Evolutionary conservation across 2,113 vertebrate species (phyloP).

Genomic region (Pedetes capensis): DNA sequence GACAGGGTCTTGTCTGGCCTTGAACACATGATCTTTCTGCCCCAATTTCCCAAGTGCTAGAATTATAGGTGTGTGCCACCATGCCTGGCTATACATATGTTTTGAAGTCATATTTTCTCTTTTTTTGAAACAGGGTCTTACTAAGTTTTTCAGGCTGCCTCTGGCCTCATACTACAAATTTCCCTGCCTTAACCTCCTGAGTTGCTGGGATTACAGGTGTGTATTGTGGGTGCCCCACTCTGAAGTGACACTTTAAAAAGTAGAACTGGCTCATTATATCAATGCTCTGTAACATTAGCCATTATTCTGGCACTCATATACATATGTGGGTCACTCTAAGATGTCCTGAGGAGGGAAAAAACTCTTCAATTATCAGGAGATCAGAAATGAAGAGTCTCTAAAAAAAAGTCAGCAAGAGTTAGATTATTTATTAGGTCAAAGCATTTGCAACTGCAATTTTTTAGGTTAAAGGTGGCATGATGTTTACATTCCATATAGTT

Average conservation of each 20-base stretch:
- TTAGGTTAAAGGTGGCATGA: not conserved
- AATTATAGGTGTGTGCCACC: not conserved
- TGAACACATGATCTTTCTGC: no score
- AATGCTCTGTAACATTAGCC: not conserved
- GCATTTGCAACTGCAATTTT: not conserved
- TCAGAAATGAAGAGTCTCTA: slow-evolving; percentile 19
- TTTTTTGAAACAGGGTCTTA: no score
- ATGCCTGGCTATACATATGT: not conserved
- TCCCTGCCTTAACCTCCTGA: no score
- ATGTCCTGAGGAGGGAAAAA: not conserved
- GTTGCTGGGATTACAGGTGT: no score
- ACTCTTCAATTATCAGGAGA: not conserved
- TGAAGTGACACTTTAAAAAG: not conserved
- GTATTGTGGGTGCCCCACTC: no score
- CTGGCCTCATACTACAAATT: no score
- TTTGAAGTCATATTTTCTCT: no score
- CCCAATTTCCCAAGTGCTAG: no score
- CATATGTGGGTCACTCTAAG: not conserved
- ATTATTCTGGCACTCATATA: not conserved
- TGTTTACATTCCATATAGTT: not conserved
- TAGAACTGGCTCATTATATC: not conserved
- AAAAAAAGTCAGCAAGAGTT: not conserved
- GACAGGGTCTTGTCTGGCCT: no score
- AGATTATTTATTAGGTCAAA: not conserved
- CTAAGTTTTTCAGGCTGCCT: no score